These are phyloP conservation scores for Stichopus chloronotus DNA, from an alignment of 35 echinoderm and acorn worm species.

Conservation along the genomic window DNA sequence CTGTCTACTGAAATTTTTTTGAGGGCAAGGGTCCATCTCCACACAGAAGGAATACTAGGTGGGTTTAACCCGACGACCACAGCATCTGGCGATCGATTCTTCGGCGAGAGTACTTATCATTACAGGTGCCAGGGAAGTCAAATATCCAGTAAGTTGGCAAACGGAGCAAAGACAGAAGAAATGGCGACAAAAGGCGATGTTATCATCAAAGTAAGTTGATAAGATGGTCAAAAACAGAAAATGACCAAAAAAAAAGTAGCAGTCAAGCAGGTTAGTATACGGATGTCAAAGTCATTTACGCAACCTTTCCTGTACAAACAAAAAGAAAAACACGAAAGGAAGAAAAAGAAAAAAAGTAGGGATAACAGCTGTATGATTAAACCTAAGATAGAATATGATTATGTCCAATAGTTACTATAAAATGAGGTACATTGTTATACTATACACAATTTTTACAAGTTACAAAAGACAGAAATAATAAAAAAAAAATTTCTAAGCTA, in stretches of 20 bases:
- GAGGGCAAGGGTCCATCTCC: too few relatives aligned
- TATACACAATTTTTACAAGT: constrained; percentile 60
- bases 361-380: background rate
- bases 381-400: constrained; percentile 42
- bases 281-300: background rate
- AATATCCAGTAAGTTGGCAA: background rate
- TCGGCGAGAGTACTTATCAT: background rate
- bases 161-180: background rate
- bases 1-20: too few relatives aligned
- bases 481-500: constrained; percentile 34
- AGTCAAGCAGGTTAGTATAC: background rate
- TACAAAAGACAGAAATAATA: constrained; percentile 47
- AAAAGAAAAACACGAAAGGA: background rate
- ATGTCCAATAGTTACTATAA: constrained; percentile 66
- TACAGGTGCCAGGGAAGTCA: background rate
- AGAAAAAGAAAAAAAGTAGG: background rate
- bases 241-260: too few relatives aligned
- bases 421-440: constrained; percentile 64
- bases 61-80: too few relatives aligned
- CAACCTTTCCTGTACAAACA: background rate
- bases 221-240: background rate
- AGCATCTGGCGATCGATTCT: too few relatives aligned
- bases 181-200: background rate
- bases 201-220: background rate
- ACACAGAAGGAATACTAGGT: too few relatives aligned